Evolutionary conservation across 2,113 vertebrate species (phyloP).

Genomic region (Sminthopsis crassicaudata): DNA sequence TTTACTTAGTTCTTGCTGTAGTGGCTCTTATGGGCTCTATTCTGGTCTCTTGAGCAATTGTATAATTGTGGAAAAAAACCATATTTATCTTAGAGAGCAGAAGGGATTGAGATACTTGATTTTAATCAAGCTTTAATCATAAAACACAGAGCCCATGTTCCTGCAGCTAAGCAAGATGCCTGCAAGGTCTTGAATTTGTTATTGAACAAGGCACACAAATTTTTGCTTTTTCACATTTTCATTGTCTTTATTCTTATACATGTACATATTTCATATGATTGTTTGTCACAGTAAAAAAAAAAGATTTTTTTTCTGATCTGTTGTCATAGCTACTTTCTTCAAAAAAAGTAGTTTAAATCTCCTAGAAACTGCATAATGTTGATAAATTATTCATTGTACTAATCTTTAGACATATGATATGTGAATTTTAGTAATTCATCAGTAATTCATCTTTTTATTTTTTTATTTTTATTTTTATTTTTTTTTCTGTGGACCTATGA

Average conservation of each 20-base stretch:
- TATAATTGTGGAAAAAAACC: constrained; percentile 59
- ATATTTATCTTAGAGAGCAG: constrained; percentile 62
- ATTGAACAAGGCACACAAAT: background rate
- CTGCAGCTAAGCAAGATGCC: constrained; percentile 38
- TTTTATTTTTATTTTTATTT: too few relatives aligned
- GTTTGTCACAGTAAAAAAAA: constrained; percentile 41
- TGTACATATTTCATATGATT: constrained; percentile 30
- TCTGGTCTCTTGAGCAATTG: constrained; percentile 64
- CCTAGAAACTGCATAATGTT: constrained; percentile 7
- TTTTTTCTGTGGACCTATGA: background rate
- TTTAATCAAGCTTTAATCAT: constrained; percentile 20
- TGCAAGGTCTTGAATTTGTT: constrained; percentile 32
- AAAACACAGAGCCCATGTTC: constrained; percentile 15
- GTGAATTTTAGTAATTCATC: background rate
- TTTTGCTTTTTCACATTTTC: constrained; percentile 55
- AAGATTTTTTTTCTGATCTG: background rate
- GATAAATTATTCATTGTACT: constrained; percentile 1
- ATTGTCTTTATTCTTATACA: constrained; percentile 21
- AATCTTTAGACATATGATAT: constrained; percentile 14
- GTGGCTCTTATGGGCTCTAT: constrained; percentile 54
- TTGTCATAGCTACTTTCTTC: constrained; percentile 31
- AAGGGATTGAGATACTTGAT: constrained; percentile 62
- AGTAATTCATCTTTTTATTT: background rate
- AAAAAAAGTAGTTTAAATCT: constrained; percentile 33
- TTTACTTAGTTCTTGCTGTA: constrained; percentile 58